A percentile compares a stretch with the other conserved stretches of the same genome.
Conservation (phyloP, 2,888 invertebrate species). For the Cheilosia variabilis region DNA sequence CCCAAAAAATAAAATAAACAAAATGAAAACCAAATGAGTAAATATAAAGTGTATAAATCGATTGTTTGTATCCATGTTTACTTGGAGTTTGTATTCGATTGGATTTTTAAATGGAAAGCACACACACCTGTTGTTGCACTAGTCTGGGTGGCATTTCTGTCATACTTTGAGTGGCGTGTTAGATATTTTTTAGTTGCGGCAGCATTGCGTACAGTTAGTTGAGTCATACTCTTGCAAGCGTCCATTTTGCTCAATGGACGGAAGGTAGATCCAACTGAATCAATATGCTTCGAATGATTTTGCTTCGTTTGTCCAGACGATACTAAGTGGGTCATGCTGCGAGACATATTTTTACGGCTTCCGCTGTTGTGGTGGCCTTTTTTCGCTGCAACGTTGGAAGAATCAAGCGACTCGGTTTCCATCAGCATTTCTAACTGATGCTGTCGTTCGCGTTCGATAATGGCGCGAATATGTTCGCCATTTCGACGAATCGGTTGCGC, state of each 20-base stretch:
- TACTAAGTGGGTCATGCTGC: constrained; percentile 89
- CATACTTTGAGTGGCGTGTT: constrained; percentile 77
- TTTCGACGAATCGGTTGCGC: constrained; percentile 88
- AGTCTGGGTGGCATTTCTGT: constrained; percentile 72
- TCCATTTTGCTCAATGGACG: constrained; percentile 82
- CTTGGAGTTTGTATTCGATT: constrained; percentile 75
- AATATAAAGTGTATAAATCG: constrained; percentile 49
- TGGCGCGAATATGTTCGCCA: constrained; percentile 83
- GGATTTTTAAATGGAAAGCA: constrained; percentile 70
- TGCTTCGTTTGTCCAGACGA: constrained; percentile 63
- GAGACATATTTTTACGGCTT: constrained; percentile 85
- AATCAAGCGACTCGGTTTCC: constrained; percentile 81
- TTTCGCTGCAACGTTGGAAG: constrained; percentile 70
- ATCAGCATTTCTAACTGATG: constrained; percentile 82
- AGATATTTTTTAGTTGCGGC: constrained; percentile 83
- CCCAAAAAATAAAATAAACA: constrained; percentile 43
- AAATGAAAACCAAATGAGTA: constrained; percentile 71
- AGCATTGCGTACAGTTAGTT: constrained; percentile 80
- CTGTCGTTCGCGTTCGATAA: constrained; percentile 83
- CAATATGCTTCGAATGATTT: constrained; percentile 76
- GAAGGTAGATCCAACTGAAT: constrained; percentile 80
- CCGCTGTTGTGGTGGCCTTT: constrained; percentile 77
- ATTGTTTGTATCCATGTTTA: constrained; percentile 63
- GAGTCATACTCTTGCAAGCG: constrained; percentile 85
- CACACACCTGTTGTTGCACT: constrained; percentile 83